These are phyloP conservation scores for Emydocephalus ijimae DNA, from an alignment of 2,113 vertebrate species.

Conservation along the genomic window DNA sequence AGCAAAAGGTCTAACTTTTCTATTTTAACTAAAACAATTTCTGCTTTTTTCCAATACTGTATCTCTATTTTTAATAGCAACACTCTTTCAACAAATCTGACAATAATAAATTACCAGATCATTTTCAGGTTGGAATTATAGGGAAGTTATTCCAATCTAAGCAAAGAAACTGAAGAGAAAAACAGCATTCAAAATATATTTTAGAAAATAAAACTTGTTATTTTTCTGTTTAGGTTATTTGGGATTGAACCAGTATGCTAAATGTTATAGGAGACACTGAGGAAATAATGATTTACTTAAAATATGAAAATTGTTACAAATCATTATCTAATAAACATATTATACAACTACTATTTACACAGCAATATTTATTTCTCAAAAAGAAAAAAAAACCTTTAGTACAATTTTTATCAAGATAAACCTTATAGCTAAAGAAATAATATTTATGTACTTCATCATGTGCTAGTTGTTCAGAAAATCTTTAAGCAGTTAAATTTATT, in stretches of 20 bases:
- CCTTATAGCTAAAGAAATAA: background rate
- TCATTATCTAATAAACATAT: background rate
- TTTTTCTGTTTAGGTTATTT: background rate
- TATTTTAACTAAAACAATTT: background rate
- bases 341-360: background rate
- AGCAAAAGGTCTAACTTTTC: background rate
- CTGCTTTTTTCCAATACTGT: background rate
- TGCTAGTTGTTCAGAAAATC: slow-evolving; percentile 6
- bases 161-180: background rate
- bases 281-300: background rate
- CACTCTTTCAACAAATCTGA: background rate
- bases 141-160: background rate
- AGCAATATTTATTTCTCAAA: background rate
- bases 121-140: background rate
- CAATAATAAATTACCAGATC: background rate
- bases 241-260: background rate
- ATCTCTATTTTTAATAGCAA: background rate
- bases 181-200: background rate
- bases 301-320: background rate
- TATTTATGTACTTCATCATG: background rate
- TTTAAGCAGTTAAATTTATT: background rate
- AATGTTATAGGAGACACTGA: background rate
- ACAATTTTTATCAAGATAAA: background rate
- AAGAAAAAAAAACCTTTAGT: background rate
- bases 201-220: background rate